Evolutionary conservation across 2,888 invertebrate species (phyloP), one percentile per base, ranked within the genome.

Genomic region (Plagiodera versicolora): DNA sequence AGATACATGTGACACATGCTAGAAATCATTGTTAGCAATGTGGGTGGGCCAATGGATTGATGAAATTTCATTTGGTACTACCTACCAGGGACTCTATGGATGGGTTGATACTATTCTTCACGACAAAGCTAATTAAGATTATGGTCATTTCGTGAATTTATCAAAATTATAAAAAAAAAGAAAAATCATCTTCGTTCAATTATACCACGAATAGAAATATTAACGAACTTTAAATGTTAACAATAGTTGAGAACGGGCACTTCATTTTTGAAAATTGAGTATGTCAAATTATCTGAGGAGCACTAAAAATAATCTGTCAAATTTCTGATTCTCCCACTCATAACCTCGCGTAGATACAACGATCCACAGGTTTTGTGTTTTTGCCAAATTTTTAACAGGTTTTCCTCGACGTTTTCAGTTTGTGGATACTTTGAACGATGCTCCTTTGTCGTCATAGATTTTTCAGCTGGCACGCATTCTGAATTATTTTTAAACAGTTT

Each of bases 341-440:
- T 14, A 39, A n/a, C 14, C 4, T 39, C 4, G n/a, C 11, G 57
- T 56, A 52, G 53, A 56, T 54, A 57, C 54, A 39, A 53, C 45
- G 45, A 56, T 56, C 58, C 55, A 61, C 51, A 51, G 51, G 56
- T 61, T 61, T 65, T 66, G 69, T 66, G 19, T 55, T 46, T 56
- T 60, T 69, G 70, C 69, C 70, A 70, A 65, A 58, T 66, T 67
- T 68, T 66, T 68, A 71, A 71, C 71, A 71, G 69, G 71, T 71
- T 68, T 68, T 68, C 67, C 53, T 70, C 65, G 67, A 68, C 67
- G 71, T 66, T 66, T 39, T n/a, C 39, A 63, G 58, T 64, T 62
- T 39, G 58, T 61, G 63, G 66, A 68, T 70, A 67, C 68, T 68
- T 68, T 67, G 70, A 69, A 69, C 68, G 63, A 64, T 56, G 28